Conservation (phyloP, 2,888 invertebrate species). For the Graphium colonna region DNA sequence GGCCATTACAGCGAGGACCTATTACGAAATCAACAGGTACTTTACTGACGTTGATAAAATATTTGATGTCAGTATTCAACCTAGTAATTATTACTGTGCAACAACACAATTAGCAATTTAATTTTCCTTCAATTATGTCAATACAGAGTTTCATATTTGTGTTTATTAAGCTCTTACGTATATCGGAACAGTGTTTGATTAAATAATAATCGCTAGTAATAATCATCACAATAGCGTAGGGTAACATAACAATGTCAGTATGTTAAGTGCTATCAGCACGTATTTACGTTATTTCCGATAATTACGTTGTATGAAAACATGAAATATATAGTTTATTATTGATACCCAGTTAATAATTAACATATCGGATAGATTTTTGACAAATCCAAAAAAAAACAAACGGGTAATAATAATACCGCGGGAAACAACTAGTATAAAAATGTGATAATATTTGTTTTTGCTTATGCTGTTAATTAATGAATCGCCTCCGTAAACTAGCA, state of each 20-base stretch:
- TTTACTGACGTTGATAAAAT: background rate
- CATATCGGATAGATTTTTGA: background rate
- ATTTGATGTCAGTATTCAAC: background rate
- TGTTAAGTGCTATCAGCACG: background rate
- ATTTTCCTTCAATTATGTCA: slow-evolving; percentile 6
- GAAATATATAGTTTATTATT: background rate
- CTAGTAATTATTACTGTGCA: background rate
- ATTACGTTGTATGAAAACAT: background rate
- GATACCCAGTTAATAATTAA: background rate
- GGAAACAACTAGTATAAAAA: too few species aligned
- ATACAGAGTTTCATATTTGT: background rate
- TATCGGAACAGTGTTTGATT: slow-evolving; percentile 6
- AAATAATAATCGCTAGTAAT: slow-evolving; percentile 4
- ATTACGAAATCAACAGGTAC: slow-evolving; percentile 23
- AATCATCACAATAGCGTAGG: background rate
- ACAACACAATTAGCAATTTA: background rate
- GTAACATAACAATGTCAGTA: background rate
- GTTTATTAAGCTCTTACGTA: slow-evolving; percentile 6
- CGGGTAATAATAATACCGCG: background rate
- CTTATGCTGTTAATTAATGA: too few species aligned
- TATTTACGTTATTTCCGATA: background rate
- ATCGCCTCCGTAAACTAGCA: too few species aligned
- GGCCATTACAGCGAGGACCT: slow-evolving; percentile 12
- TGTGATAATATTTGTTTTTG: too few species aligned
- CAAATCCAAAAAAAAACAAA: background rate